A percentile compares a stretch with the other conserved stretches of the same genome.
Evolutionary conservation across 2,113 vertebrate genomes (phyloP).

Genomic region (Tragelaphus buxtoni): DNA sequence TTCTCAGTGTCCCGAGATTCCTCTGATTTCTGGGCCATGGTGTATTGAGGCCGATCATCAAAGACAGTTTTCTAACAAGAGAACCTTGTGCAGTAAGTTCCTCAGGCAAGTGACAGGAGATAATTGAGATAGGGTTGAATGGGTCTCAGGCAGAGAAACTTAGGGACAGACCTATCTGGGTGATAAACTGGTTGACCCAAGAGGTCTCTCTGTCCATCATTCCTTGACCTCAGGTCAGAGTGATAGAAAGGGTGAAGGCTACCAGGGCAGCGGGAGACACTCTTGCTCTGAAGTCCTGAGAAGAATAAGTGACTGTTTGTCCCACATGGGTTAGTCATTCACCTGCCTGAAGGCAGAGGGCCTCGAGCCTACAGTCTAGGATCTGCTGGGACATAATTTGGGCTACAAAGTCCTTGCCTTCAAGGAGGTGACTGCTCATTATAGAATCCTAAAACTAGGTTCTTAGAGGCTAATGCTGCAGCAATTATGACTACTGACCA

Average conservation of each 20-base stretch:
- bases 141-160: conserved; percentile 6
- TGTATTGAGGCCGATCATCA: background rate
- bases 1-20: background rate
- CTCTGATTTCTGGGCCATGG: conserved; percentile 17
- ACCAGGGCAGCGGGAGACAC: background rate
- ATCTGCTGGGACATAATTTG: background rate
- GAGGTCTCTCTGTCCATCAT: conserved; percentile 45
- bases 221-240: conserved; percentile 59
- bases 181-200: conserved; percentile 40
- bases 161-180: background rate
- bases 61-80: conserved; percentile 55
- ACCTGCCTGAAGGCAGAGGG: conserved; percentile 50
- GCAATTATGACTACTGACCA: background rate
- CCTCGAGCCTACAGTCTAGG: background rate
- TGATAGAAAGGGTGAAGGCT: background rate
- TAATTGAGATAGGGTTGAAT: conserved; percentile 24
- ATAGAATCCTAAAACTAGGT: background rate
- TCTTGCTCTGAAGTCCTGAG: background rate
- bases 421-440: background rate
- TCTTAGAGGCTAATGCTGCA: background rate
- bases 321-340: background rate
- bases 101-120: conserved; percentile 28
- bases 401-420: background rate
- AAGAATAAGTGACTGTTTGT: conserved; percentile 48
- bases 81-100: conserved; percentile 46